These are phyloP conservation scores for Melopsittacus undulatus DNA, from an alignment of 2,797 vertebrate genomes.

Conservation along the genomic window DNA sequence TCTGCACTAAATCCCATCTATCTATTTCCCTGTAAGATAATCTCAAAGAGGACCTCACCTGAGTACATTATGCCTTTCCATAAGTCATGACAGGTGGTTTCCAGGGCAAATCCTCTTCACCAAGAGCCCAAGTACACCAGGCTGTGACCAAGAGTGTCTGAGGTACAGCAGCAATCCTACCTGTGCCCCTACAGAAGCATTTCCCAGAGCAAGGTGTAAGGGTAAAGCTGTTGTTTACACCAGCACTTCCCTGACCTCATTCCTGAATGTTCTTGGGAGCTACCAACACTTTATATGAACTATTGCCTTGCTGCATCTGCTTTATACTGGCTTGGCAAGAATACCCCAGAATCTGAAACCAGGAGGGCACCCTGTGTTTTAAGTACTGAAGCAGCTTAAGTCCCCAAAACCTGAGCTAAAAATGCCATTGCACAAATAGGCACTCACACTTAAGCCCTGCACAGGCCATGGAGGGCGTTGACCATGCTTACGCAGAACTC, in stretches of 20 bases:
- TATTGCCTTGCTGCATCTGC: not conserved
- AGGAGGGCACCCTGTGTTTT: not conserved
- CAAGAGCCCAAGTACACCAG: not conserved
- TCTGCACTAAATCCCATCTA: not conserved
- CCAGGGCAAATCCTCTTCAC: not conserved
- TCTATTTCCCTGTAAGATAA: not conserved
- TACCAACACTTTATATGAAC: not conserved
- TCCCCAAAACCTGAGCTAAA: not conserved
- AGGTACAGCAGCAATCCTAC: not conserved
- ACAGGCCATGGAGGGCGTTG: not conserved
- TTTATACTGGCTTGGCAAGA: not conserved
- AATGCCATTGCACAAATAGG: not conserved
- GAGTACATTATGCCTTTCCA: not conserved
- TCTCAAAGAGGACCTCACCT: not conserved
- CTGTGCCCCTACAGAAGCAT: not conserved
- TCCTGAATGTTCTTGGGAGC: not conserved
- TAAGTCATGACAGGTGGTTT: not conserved
- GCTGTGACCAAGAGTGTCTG: accelerated
- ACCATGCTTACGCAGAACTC: not conserved
- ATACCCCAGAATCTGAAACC: not conserved
- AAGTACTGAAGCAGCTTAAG: not conserved
- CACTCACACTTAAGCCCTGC: not conserved
- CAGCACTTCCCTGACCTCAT: not conserved
- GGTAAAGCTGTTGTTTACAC: not conserved
- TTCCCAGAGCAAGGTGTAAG: not conserved